Conservation (phyloP, 2,113 vertebrate species). For the Meles meles region DNA sequence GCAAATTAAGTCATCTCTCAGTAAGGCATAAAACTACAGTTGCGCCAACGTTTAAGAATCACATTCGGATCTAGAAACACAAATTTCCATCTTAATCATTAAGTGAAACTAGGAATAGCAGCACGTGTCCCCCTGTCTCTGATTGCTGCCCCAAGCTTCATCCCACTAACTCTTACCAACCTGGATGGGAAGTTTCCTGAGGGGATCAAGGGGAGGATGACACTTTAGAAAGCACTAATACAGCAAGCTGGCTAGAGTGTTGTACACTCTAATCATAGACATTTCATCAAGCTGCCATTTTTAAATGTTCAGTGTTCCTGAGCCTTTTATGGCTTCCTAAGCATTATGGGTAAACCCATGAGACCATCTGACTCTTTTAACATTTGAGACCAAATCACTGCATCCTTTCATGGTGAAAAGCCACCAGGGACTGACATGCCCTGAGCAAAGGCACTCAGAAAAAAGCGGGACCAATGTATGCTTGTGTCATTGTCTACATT, state of each 20-base stretch:
- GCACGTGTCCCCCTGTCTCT: background rate
- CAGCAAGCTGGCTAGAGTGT: background rate
- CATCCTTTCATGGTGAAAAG: conserved; percentile 28
- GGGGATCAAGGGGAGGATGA: background rate
- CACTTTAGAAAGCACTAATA: background rate
- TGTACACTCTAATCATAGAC: background rate
- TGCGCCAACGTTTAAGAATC: background rate
- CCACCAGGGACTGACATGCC: background rate
- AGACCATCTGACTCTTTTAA: background rate
- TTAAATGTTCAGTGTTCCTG: conserved; percentile 8
- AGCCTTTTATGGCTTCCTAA: conserved; percentile 31
- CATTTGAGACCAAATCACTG: background rate
- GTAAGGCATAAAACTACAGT: background rate
- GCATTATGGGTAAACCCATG: background rate
- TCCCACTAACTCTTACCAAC: background rate
- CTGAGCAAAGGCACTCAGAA: background rate
- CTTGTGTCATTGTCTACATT: background rate
- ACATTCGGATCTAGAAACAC: background rate
- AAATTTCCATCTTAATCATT: background rate
- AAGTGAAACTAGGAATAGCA: background rate
- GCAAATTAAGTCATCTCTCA: background rate
- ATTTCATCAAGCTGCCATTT: conserved; percentile 27
- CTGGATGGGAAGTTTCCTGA: background rate
- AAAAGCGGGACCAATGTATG: background rate
- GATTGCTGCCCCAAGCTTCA: background rate